Base-by-base conservation (phyloP, 1,140 invertebrate species). In the Drosophila carrolli region DNA sequence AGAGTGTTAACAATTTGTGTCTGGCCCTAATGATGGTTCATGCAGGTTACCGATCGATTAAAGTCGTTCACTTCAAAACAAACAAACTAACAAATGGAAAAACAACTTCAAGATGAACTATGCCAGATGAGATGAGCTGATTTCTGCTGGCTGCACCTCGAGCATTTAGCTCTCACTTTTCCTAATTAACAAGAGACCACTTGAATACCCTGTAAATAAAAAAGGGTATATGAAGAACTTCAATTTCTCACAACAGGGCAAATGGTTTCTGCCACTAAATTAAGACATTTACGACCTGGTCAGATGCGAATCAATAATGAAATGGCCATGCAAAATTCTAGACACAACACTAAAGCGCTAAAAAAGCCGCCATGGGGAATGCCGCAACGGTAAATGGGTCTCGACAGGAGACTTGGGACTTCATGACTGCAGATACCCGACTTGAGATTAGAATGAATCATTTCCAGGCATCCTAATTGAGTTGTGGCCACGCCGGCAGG, bases 361-460 rank as follows among this genome's bases (percentile, higher is more conserved):
- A 59, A 71, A 71, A 54, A 81, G 65, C 47, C 71, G 78, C 78
- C 66, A 27, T 48, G 44, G 78, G 83, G 47, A 79, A 86, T 75
- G 75, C 79, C 78, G 55, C 66, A 86, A 86, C 82, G 82, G 82
- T 86, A 86, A 86, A 78, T 79, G 62, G n/a, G 27, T 55, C 43
- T 32, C 27, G 27, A 50, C 41, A 46, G 41, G 43, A 19, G 48
- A 50, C 27, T 14, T 10, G 14, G 10, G 41, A 75, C 53, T 65
- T 86, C 82, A 86, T 86, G 82, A 86, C 82, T 82, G 65, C 75
- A 81, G 82, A 86, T 86, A 86, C 82, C 78, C 82, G 82, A 86
- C 82, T 86, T 59, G 68, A 86, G 82, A 86, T 85, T 86, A 86
- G 78, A 86, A 86, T 86, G 82, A 86, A 86, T 86, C 82, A 86